phyloP scores from a whole-genome alignment of 53 echinoderm and acorn worm species.

The Echinometra lucunter region DNA sequence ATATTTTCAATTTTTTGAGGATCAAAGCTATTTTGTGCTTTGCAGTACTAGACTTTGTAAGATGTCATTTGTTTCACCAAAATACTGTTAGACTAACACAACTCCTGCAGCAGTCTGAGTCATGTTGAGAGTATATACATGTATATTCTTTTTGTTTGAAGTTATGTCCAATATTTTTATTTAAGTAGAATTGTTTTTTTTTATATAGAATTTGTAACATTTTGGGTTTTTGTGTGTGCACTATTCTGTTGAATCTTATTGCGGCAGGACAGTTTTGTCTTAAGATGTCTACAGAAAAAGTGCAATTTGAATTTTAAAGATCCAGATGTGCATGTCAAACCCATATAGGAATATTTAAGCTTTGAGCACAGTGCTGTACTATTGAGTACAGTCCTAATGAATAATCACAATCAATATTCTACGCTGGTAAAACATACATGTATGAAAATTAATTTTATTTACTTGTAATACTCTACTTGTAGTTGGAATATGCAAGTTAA shows the following conservation, averaged over 20 bases:
- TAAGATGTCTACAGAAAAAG: background rate
- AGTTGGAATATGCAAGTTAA: background rate
- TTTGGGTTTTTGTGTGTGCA: background rate
- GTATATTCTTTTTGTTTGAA: background rate
- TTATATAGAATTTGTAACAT: background rate
- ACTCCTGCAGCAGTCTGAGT: background rate
- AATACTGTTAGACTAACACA: background rate
- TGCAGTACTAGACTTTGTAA: background rate
- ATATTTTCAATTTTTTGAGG: background rate
- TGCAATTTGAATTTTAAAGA: constrained; percentile 30
- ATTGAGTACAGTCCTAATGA: background rate
- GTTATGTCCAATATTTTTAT: background rate
- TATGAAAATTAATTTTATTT: background rate
- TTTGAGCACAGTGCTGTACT: background rate
- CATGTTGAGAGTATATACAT: background rate
- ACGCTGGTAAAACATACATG: background rate
- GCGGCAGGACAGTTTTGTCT: background rate
- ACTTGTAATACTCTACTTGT: background rate
- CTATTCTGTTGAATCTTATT: background rate
- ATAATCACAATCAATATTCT: background rate
- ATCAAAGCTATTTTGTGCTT: constrained; percentile 20
- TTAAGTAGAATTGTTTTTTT: background rate
- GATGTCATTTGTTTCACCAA: background rate
- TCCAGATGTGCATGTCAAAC: background rate
- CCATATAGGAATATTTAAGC: background rate